These are phyloP conservation scores for Agapornis roseicollis DNA, from an alignment of 2,113 vertebrate genomes.

Conservation along the genomic window DNA sequence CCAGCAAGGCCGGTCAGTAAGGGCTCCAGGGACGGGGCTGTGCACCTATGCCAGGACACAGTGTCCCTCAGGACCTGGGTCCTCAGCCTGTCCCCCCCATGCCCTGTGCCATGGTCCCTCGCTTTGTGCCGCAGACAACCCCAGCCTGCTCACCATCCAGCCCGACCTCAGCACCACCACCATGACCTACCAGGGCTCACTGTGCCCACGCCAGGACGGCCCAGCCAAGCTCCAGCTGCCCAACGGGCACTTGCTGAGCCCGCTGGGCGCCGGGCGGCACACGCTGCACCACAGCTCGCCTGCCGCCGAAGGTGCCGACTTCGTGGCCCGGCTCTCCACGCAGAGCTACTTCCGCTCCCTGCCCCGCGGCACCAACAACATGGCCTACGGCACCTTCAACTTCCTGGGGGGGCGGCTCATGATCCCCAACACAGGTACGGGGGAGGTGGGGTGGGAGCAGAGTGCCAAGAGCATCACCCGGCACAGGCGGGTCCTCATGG, in stretches of 20 bases:
- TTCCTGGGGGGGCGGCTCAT: constrained; percentile 95
- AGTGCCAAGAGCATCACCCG: background rate
- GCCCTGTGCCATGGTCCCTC: background rate
- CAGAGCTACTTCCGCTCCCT: constrained; percentile 95
- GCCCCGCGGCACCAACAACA: constrained; percentile 87
- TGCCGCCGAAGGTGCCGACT: constrained; percentile 81
- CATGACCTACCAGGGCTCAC: constrained; percentile 94
- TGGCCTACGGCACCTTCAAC: constrained; percentile 97
- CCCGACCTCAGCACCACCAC: constrained; percentile 95
- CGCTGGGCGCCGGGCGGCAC: constrained; percentile 88
- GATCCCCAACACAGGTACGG: constrained; percentile 91
- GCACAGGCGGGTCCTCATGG: background rate
- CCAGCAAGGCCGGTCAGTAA: constrained; percentile 91
- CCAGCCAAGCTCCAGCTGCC: constrained; percentile 89
- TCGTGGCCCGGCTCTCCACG: constrained; percentile 88
- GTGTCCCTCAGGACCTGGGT: background rate
- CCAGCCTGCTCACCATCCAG: constrained; percentile 97
- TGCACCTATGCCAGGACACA: accelerated
- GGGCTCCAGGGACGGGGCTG: background rate
- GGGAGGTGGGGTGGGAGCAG: accelerated
- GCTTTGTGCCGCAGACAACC: constrained; percentile 85
- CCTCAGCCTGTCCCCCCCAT: background rate
- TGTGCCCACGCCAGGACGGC: constrained; percentile 88
- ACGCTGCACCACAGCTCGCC: constrained; percentile 92
- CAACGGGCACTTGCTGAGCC: constrained; percentile 92